Base-by-base conservation (phyloP, 1,140 invertebrate genomes). In the Drosophila pandora region DNA sequence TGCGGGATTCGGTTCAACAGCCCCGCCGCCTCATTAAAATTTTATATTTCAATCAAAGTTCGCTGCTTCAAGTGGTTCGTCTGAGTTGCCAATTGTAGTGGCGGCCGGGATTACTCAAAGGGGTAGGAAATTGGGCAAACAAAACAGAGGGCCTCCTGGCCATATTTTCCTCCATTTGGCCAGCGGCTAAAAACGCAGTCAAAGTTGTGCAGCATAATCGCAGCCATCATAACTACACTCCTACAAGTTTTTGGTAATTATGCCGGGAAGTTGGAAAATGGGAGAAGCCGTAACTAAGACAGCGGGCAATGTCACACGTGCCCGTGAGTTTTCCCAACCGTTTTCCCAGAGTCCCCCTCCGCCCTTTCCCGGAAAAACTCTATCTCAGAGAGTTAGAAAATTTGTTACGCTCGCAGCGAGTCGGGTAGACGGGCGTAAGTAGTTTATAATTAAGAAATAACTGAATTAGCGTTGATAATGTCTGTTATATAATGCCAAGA, bases 381-480 rank as follows among this genome's bases (percentile, higher is more conserved):
- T n/a, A 55, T 8, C 48, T 34, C 37, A 13, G 54, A 52, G 58
- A 58, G 69, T 88, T 88, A 72, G 82, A 71, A 81, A 77, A 84
- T 87, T 82, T 55, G 82, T 58, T 55, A 64, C 65, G 77, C 82
- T 87, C 68, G 69, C 74, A 77, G 75, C 65, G 75, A 75, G 64
- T 58, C 60, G 75, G 62, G 50, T 28, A 28, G 25, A 28, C 25
- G 25, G 25, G 50, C 60, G 65, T 87, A 87, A 87, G 83, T 87
- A 90, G 87, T 82, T 90, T 90, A 90, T 90, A 90, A 90, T 90
- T 90, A 90, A 90, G 87, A 90, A 84, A 87, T 90, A 90, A 90
- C 87, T 83, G 87, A 90, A 90, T 90, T 90, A 90, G 79, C 87
- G 87, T 87, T 90, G 79, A 83, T 90, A 90, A 90, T 90, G 81